Evolutionary conservation across 2,797 vertebrate species (phyloP).

Genomic region (Argentina silus): DNA sequence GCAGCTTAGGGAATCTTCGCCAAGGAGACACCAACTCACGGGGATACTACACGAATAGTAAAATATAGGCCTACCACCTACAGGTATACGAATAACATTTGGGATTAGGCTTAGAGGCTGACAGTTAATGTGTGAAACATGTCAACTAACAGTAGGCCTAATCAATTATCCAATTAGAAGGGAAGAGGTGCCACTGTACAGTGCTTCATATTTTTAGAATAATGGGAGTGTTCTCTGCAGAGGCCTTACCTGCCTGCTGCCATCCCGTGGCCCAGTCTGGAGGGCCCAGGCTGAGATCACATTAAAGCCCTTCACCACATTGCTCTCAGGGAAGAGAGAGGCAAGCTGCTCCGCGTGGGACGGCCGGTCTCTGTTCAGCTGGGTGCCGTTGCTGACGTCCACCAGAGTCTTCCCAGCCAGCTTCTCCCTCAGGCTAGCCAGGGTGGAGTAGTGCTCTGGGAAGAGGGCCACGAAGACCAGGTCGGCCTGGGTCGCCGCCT

Average conservation of each 20-base stretch:
- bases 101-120: too few species aligned
- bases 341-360: slow-evolving; percentile 91
- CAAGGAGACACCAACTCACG: not conserved
- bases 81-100: too few species aligned
- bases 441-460: slow-evolving; percentile 89
- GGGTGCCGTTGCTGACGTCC: slow-evolving; percentile 89
- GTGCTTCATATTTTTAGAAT: not conserved
- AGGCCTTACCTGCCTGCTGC: slow-evolving; percentile 87
- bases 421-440: slow-evolving; percentile 77
- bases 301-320: slow-evolving; percentile 93
- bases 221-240: not conserved
- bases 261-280: slow-evolving; percentile 87
- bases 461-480: slow-evolving; percentile 89
- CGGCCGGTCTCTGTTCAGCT: slow-evolving; percentile 70
- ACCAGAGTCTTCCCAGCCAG: slow-evolving; percentile 88
- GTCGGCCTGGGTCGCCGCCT: slow-evolving; percentile 78
- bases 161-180: too few species aligned
- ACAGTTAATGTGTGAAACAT: too few species aligned
- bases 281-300: slow-evolving; percentile 92
- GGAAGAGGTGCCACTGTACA: not conserved
- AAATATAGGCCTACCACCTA: too few species aligned
- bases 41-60: too few species aligned
- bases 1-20: not conserved
- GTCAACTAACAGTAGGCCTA: too few species aligned
- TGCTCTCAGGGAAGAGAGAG: slow-evolving; percentile 87